Conservation (phyloP, 2,888 invertebrate species). For the Caenorhabditis plicata region DNA sequence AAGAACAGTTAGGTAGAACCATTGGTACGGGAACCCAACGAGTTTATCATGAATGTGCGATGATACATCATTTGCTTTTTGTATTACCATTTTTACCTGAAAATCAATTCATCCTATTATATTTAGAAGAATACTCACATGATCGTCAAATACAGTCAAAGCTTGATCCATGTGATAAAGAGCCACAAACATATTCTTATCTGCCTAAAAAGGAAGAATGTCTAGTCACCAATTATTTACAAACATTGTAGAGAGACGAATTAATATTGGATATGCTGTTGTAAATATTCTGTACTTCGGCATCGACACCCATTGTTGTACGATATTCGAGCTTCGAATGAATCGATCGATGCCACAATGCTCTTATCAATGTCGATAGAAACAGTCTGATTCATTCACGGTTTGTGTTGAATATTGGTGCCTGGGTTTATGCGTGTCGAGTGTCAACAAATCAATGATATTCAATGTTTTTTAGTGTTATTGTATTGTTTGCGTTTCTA, state of each 20-base stretch:
- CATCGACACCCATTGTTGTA: constrained; percentile 42
- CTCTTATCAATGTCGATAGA: too few species aligned
- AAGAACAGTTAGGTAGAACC: constrained; percentile 32
- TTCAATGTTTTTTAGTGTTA: too few species aligned
- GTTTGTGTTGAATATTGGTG: too few species aligned
- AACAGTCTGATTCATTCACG: too few species aligned
- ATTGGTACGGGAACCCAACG: constrained; percentile 31
- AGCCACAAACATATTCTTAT: constrained; percentile 15
- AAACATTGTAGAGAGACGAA: constrained; percentile 30
- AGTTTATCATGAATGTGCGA: not conserved
- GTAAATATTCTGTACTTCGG: constrained; percentile 40
- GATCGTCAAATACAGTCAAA: constrained; percentile 25
- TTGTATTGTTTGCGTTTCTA: too few species aligned
- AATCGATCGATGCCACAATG: too few species aligned
- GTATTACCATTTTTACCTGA: constrained; percentile 20
- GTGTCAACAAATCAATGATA: too few species aligned
- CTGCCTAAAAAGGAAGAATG: constrained; percentile 13
- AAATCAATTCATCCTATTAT: constrained; percentile 1
- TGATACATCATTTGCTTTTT: constrained; percentile 20
- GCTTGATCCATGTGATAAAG: constrained; percentile 26
- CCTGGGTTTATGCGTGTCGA: too few species aligned
- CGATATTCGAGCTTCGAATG: too few species aligned
- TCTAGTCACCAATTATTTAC: constrained; percentile 3
- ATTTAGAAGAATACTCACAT: constrained; percentile 12
- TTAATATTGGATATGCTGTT: constrained; percentile 39